phyloP scores from a whole-genome alignment of 1,140 invertebrate genomes.

The Trichoplusia ni region DNA sequence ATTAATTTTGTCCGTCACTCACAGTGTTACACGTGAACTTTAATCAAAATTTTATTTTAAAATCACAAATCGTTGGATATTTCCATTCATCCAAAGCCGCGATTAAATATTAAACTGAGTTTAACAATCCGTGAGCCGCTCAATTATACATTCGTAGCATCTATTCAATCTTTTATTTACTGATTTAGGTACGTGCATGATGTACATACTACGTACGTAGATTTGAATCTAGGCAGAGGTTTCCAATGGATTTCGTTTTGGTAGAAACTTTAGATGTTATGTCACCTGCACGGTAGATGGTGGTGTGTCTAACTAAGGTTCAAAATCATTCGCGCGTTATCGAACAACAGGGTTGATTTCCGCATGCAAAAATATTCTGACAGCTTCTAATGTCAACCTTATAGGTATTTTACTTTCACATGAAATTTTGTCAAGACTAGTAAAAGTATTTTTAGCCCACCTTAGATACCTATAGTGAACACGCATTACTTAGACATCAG shows the following conservation, averaged over 20 bases:
- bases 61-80: conserved; percentile 30
- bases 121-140: conserved; percentile 3
- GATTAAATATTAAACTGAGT: conserved; percentile 24
- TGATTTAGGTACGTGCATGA: neutral
- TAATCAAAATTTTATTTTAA: conserved; percentile 36
- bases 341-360: too few species aligned
- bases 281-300: neutral
- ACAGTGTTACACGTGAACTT: conserved; percentile 16
- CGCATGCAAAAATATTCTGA: too few species aligned
- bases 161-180: neutral
- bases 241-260: conserved; percentile 6
- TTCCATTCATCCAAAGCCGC: neutral
- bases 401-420: too few species aligned
- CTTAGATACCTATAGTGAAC: too few species aligned
- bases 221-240: conserved; percentile 8
- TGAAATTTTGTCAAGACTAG: too few species aligned
- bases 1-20: conserved; percentile 30
- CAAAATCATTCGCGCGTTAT: too few species aligned
- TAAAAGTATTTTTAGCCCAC: too few species aligned
- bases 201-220: neutral
- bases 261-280: conserved; percentile 2
- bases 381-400: too few species aligned
- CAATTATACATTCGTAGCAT: conserved; percentile 17
- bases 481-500: too few species aligned
- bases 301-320: too few species aligned